Evolutionary conservation across 2,888 invertebrate species (phyloP).

Genomic region (Lasioglossum zephyrum): DNA sequence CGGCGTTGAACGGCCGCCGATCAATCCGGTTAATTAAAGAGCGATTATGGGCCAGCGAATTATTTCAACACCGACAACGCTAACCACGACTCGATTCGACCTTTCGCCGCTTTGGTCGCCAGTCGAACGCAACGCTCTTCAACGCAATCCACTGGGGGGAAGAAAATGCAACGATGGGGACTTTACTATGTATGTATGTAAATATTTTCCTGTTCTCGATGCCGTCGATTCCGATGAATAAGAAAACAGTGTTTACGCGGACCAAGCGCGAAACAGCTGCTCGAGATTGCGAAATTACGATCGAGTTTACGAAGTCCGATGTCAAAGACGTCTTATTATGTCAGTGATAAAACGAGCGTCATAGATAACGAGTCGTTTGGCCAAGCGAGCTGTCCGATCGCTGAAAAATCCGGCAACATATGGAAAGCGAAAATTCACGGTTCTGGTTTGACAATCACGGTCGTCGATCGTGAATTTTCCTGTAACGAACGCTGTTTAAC

Average conservation of each 20-base stretch:
- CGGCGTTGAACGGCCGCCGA: slow-evolving; percentile 3
- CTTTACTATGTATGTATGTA: no score
- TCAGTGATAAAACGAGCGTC: slow-evolving; percentile 9
- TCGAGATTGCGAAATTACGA: not conserved
- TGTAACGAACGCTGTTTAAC: no score
- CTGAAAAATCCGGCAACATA: not conserved
- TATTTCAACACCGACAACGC: not conserved
- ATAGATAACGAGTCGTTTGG: not conserved
- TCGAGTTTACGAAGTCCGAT: not conserved
- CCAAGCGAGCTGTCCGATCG: slow-evolving; percentile 11
- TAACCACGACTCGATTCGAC: not conserved
- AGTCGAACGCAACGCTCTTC: not conserved
- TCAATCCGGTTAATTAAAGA: not conserved
- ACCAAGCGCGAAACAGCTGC: not conserved
- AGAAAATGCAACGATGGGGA: not conserved
- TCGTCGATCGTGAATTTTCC: not conserved
- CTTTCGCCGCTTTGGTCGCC: not conserved
- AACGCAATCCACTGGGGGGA: not conserved
- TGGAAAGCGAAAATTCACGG: slow-evolving; percentile 34
- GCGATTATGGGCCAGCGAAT: not conserved
- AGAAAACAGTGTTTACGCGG: not conserved
- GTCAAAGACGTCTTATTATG: slow-evolving; percentile 5
- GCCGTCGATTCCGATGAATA: not conserved
- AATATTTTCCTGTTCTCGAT: not conserved
- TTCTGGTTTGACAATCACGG: not conserved